Base-by-base conservation (phyloP, 2,797 vertebrate genomes). In the Xiphorhynchus erythropygius region DNA sequence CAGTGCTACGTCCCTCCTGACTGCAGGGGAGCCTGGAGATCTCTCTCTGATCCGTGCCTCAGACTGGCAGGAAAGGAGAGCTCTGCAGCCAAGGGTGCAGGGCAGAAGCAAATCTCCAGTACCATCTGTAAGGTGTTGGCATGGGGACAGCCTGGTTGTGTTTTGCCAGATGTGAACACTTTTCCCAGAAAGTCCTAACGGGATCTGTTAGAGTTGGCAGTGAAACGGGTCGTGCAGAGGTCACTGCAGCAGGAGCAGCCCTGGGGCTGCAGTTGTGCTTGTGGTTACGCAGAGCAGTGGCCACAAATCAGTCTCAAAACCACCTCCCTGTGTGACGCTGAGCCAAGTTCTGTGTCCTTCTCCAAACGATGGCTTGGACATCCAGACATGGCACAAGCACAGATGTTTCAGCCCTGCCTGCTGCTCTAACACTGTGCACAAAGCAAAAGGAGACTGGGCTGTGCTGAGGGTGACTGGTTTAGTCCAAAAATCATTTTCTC, bases 321-420 rank as follows among this genome's bases (percentile, higher is more conserved):
- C 65, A 35, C 27, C 39, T 5, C 33, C 28, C 35, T 3, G 3
- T 11, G 39, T 37, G 56, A 60, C 0, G 9, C 65, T 74, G 50
- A 80, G 39, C 60, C 1, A 5, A n/a, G 44, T 3, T 23, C 12
- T 2, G 2, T 59, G 75, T 76, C 46, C 42, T 89, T 11, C 62
- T 69, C 55, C 9, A 11, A 13, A n/a, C 1, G 2, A 15, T 28
- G 55, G 27, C 52, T 57, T 62, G 60, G 39, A 79, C 71, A 56
- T 24, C 32, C n/a, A 33, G 50, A 27, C 7, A 24, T 47, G 71
- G 35, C 68, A 50, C 0, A 0, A 56, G 55, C 8, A 3, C 30
- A 44, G 0, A 1, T 0, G 0, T n/a, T 91, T 25, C 75, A 73
- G 79, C n/a, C 78, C 55, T 89, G 70, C 41, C 75, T 1, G 1